phyloP scores from a whole-genome alignment of 1,140 invertebrate species.

The Aphelinus atriplicis region DNA sequence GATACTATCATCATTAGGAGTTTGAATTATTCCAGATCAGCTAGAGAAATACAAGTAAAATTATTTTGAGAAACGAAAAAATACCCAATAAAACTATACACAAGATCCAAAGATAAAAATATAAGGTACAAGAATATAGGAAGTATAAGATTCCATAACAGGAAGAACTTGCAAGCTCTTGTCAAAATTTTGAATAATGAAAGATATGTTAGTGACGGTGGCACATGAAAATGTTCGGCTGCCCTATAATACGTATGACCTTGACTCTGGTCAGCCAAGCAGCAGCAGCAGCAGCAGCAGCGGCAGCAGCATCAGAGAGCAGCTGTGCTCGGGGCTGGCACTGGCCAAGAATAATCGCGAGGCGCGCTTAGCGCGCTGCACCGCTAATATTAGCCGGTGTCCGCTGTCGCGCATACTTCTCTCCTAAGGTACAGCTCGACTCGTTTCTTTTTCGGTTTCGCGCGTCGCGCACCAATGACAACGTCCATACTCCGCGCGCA shows the following conservation, averaged over 20 bases:
- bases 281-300: constrained; percentile 44
- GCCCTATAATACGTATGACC: constrained; percentile 59
- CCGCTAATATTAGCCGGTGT: constrained; percentile 61
- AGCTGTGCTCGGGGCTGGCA: constrained; percentile 29
- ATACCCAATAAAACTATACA: no score
- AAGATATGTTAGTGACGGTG: neutral
- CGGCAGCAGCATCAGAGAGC: constrained; percentile 38
- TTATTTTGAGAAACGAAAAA: no score
- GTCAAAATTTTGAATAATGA: no score
- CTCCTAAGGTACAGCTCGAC: no score
- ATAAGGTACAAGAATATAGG: no score
- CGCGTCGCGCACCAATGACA: neutral
- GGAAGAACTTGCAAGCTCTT: no score
- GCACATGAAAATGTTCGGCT: constrained; percentile 13
- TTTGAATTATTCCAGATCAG: no score
- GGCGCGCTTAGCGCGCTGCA: constrained; percentile 44
- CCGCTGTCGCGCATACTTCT: constrained; percentile 41
- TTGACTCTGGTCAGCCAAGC: constrained; percentile 62
- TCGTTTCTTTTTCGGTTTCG: neutral
- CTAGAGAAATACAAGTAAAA: no score
- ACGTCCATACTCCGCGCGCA: neutral
- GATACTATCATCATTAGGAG: no score
- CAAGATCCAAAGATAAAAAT: no score
- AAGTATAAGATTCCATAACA: no score
- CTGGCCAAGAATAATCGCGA: constrained; percentile 53